Conservation (phyloP, 2,113 vertebrate species). For the Zosterops lateralis region DNA sequence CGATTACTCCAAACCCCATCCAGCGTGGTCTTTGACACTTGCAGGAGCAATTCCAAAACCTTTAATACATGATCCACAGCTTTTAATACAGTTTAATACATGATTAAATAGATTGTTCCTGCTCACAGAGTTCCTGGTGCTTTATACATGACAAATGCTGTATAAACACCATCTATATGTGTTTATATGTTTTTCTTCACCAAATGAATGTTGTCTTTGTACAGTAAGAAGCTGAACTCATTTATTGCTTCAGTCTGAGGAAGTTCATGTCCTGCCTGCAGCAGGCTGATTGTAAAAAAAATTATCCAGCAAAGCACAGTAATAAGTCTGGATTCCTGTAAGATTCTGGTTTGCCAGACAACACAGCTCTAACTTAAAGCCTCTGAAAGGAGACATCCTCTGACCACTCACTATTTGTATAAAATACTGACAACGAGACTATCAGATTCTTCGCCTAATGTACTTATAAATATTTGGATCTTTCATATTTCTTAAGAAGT, state of each 20-base stretch:
- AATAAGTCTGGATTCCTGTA: background rate
- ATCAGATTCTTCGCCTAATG: constrained; percentile 27
- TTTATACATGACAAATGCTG: background rate
- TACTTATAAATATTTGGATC: constrained; percentile 58
- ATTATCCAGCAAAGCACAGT: background rate
- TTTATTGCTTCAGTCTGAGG: constrained; percentile 12
- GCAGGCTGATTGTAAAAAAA: background rate
- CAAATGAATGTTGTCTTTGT: background rate
- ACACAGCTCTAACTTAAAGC: background rate
- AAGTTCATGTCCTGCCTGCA: constrained; percentile 7
- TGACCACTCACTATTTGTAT: background rate
- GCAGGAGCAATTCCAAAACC: background rate
- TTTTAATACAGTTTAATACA: background rate
- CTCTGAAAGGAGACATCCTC: background rate
- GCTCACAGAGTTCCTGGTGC: background rate
- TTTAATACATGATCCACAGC: background rate
- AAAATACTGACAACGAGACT: constrained; percentile 26
- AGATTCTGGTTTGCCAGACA: background rate
- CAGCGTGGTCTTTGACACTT: background rate
- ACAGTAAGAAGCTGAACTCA: background rate
- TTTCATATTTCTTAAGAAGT: constrained; percentile 41
- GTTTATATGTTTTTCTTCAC: background rate
- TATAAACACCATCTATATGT: background rate
- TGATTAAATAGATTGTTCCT: background rate
- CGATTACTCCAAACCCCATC: background rate